Evolutionary conservation across 2,888 invertebrate species (phyloP), one percentile per base, ranked within the genome.

Genomic region (Brassicogethes aeneus): DNA sequence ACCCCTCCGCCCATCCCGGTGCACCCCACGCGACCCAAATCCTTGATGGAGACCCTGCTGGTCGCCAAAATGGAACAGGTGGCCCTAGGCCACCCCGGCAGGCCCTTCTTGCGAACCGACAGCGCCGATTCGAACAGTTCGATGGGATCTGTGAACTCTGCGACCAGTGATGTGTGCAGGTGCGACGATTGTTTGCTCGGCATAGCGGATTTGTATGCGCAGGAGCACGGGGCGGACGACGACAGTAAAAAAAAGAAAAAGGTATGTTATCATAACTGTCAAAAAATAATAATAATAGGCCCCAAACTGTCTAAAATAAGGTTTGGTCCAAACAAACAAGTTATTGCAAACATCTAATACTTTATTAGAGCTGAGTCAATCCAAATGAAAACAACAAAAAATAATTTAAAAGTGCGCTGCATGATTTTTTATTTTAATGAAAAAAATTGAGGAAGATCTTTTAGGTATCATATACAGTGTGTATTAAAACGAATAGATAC

Each of bases 171-270:
- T 59, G 80, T 86, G 50, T 88, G 88, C 65, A 74, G 80, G 46
- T 89, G 88, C 63, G 88, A 88, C 62, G 88, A 89, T 65, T 88
- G 88, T 56, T 69, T 88, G 45, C 72, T 88, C 51, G 88, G 86
- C 3, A 88, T 88, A 50, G 85, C 80, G 51, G 88, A 88, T 70
- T 74, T 80, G 51, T 83, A 85, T 62, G 72, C 75, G 58, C 71
- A 72, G 34, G 66, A 57, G 8, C 36, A 67, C 35, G 76, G 75
- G 51, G 65, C 65, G 47, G 32, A 32, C 8, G 32, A 32, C 34
- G 44, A 42, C 12, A 45, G 32, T 14, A 51, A 42, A 49, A 56
- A 46, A 43, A 70, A 71, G 53, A 81, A 74, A 70, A 82, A 82
- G 82, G 82, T 82, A 10, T 7, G 23, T n/a, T n/a, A n/a, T n/a